Percentiles rank a stretch among this genome's conserved stretches.
These are phyloP conservation scores for Callipepla squamata DNA, from an alignment of 2,113 vertebrate species.

Conservation along the genomic window DNA sequence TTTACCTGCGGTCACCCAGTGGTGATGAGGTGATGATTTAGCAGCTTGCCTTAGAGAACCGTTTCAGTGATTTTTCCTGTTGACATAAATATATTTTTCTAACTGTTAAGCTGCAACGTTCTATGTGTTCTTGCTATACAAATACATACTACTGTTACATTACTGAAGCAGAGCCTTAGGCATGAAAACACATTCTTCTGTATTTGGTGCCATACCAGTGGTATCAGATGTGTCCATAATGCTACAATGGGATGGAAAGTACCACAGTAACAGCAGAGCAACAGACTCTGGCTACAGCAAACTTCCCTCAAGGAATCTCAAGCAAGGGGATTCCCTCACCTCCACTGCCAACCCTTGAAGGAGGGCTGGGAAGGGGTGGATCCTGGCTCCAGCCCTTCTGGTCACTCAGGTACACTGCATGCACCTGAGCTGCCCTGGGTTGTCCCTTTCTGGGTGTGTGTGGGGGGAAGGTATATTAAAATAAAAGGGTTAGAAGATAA, in stretches of 20 bases:
- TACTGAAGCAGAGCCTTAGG: background rate
- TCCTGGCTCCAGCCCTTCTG: no score
- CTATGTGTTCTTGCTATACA: background rate
- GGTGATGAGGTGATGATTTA: background rate
- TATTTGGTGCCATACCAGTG: background rate
- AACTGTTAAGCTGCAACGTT: background rate
- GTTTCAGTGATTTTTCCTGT: background rate
- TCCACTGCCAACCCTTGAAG: no score
- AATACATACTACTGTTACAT: background rate
- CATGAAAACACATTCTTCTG: background rate
- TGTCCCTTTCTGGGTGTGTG: no score
- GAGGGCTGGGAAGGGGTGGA: no score
- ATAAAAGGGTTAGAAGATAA: background rate
- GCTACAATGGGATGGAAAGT: no score
- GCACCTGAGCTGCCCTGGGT: no score
- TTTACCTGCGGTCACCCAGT: background rate
- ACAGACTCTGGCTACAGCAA: no score
- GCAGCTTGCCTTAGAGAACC: background rate
- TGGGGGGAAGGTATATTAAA: background rate
- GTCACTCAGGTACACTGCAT: no score
- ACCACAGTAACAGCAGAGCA: no score
- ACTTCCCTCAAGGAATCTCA: no score
- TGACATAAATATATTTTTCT: background rate
- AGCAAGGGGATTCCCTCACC: no score
- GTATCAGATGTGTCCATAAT: no score